Base-by-base conservation (phyloP, 2,113 vertebrate genomes). In the Albula glossodonta region DNA sequence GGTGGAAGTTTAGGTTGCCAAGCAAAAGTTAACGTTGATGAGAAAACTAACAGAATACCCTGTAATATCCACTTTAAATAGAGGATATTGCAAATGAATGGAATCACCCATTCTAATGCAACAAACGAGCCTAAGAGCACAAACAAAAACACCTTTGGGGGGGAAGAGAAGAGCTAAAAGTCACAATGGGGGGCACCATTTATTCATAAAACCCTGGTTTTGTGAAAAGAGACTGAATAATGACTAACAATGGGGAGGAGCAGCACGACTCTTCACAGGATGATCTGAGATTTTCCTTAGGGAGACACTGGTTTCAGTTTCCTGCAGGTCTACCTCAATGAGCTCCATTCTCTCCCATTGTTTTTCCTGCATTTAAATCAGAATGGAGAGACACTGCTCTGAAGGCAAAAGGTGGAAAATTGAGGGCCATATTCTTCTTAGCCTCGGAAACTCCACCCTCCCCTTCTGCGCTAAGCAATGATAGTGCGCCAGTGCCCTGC, bases 351-450 rank as follows among this genome's bases (percentile, higher is more conserved):
- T 56, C 51, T 81, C 53, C 22, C 80, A 81, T 56, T 25, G 51
- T 81, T 49, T 51, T 56, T 8, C 41, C 78, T 11, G 8, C 80
- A 52, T 82, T 81, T 51, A 81, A 81, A 81, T 81, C 8, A 52
- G 53, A 60, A 82, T 82, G 31, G 51, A 19, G 22, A 25, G 53
- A 25, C n/a, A 11, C 12, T 41, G 9, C 41, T 25, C 52, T 41
- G 31, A 82, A 82, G 81, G 60, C 81, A 63, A 31, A 41, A 41
- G 51, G 19, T 57, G 52, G 25, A 60, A 82, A 11, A 82, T 31
- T 60, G n/a, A 25, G 53, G 52, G 74, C 74, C 6, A 41, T 78
- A 50, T 79, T 10, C 78, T 79, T 41, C 77, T 77, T 78, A 78
- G 6, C 74, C 13, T 79, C 70, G 17, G 60, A 66, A 19, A 66